Percentiles rank a stretch among this genome's conserved stretches.
phyloP scores from a whole-genome alignment of 37 sponge, comb jelly and placozoan species.

The Axinella damicornis region DNA sequence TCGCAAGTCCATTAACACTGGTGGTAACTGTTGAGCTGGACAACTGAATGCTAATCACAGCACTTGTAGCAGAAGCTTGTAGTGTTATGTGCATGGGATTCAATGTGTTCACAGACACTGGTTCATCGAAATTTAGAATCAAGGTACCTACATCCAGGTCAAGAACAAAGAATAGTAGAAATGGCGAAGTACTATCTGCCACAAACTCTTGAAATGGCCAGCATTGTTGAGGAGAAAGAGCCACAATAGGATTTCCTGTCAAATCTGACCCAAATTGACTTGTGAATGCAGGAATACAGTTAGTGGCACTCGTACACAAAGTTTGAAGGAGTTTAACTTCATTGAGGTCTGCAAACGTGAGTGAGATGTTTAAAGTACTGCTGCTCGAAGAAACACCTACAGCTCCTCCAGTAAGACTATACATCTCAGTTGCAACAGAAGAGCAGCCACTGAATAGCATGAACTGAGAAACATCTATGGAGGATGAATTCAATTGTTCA shows the following conservation, averaged over 20 bases:
- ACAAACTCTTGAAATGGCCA: conserved; percentile 14
- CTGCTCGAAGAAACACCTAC: conserved; percentile 23
- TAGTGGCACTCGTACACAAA: conserved; percentile 53
- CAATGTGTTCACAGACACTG: too few species aligned
- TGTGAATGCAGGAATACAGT: conserved; percentile 75
- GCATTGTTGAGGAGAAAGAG: conserved; percentile 9
- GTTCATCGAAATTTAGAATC: conserved; percentile 76
- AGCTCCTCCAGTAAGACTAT: conserved; percentile 44
- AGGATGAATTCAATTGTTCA: too few species aligned
- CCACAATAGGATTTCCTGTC: conserved; percentile 50
- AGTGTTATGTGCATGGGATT: too few species aligned
- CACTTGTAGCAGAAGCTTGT: too few species aligned
- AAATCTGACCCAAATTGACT: conserved; percentile 64
- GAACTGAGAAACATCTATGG: too few species aligned
- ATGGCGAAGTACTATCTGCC: conserved; percentile 58
- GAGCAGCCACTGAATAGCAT: neutral
- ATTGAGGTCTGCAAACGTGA: conserved; percentile 64
- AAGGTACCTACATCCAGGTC: conserved; percentile 77
- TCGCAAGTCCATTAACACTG: too few species aligned
- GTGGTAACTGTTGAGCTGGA: too few species aligned
- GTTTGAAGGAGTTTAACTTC: conserved; percentile 35
- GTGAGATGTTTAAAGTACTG: conserved; percentile 40
- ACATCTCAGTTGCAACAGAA: conserved; percentile 2
- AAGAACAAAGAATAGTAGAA: conserved; percentile 49
- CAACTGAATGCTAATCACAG: too few species aligned